Evolutionary conservation across 1,140 invertebrate genomes (phyloP), one percentile per base, ranked within the genome.

Genomic region (Olivierus martensii): DNA sequence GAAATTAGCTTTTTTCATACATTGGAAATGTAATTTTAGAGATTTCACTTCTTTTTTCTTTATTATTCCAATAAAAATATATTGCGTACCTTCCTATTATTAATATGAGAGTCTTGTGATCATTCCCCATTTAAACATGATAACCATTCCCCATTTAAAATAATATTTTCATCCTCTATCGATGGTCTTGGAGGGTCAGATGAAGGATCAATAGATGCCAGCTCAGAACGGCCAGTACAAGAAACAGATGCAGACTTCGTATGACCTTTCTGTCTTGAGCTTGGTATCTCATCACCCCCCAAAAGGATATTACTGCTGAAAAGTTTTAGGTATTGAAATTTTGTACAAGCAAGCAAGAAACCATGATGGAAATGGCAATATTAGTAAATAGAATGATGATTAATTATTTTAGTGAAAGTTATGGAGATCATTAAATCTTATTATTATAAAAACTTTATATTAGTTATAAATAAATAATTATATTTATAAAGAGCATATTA

Each of bases 211-310:
- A 67, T 53, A 19, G 64, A 61, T 49, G 67, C 66, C 58, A 68
- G 63, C 50, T 71, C 71, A 58, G 62, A 65, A 51, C 70, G 67
- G 63, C 73, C 73, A 69, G 83, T 77, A 69, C 81, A 83, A 59
- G 84, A 87, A 69, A 92, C 87, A 65, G 87, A 92, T 55, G 88
- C 88, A 67, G 87, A 91, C 76, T 95, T 94, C 66, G 88, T 84
- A 77, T 93, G 89, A 62, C 83, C 83, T 76, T 87, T 82, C 65
- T 73, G 66, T 62, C 65, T 61, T 65, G 66, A 59, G 56, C 55
- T 56, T 57, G 59, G 57, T 56, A 58, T 51, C 38, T 50, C 21
- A 54, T 58, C 56, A 28, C 55, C 55, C 52, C 49, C 48, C 45
- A 55, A 51, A 44, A 49, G 56, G 49, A 58, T 48, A 51, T 58